Conservation (phyloP, 2,113 vertebrate genomes). For the Casuarius casuarius region DNA sequence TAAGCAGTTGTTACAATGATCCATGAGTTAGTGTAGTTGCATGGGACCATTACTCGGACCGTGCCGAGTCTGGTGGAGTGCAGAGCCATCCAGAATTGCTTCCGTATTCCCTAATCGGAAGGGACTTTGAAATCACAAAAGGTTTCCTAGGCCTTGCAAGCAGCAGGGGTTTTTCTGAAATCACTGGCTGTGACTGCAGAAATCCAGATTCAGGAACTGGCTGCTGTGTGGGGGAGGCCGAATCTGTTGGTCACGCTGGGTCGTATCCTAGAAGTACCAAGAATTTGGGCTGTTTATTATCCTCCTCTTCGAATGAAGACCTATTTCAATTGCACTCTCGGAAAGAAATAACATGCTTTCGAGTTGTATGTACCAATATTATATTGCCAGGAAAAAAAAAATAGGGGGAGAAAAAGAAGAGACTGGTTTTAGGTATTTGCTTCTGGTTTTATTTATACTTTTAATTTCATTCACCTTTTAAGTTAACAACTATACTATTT, state of each 20-base stretch:
- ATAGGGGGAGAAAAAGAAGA: neutral
- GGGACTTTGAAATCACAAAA: neutral
- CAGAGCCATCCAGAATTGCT: neutral
- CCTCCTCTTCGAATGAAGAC: neutral
- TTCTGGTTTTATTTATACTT: neutral
- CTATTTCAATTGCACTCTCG: neutral
- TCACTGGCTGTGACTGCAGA: neutral
- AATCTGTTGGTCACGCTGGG: neutral
- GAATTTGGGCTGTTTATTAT: neutral
- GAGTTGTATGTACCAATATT: accelerated
- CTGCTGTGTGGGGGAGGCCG: neutral
- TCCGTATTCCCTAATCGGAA: neutral
- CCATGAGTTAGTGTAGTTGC: neutral
- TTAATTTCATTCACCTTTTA: neutral
- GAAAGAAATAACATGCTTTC: neutral
- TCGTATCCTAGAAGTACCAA: neutral
- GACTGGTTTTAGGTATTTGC: neutral
- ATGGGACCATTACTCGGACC: neutral
- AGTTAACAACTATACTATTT: neutral
- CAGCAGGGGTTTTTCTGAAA: neutral
- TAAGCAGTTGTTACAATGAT: neutral
- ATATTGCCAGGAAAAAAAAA: neutral
- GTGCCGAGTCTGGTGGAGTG: neutral
- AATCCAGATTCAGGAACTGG: neutral
- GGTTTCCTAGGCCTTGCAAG: neutral